Base-by-base conservation (phyloP, 2,113 vertebrate genomes). In the Pseudorasbora parva region DNA sequence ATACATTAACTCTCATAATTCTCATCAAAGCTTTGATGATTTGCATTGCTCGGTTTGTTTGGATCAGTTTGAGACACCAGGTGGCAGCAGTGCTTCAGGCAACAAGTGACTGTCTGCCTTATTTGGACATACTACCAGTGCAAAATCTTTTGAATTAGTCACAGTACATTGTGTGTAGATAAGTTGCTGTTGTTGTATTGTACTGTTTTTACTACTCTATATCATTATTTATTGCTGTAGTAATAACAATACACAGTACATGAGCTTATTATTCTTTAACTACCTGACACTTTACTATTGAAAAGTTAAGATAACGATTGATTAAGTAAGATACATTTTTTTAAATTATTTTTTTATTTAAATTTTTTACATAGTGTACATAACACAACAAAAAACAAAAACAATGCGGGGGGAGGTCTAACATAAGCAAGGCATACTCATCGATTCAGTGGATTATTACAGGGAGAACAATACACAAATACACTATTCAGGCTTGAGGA, bases 51-150 rank as follows among this genome's bases (percentile, higher is more conserved):
- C 11, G 4, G 1, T 43, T 71, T 41, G 37, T 43, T 41, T 43
- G 23, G 15, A n/a, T 51, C 2, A 56, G 27, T 68, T 81, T 19
- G 7, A 27, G 33, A 41, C 87, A 81, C 30, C 66, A 84, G 87
- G 62, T 82, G 84, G 77, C 81, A 85, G 77, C 59, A 77, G 27
- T 72, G 66, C 27, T 23, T 82, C 25, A 73, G 7, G 60, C 33
- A 71, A 81, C 14, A 17, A 57, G 12, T n/a, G 1, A 30, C 4
- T 4, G 7, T 82, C 23, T 59, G 8, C 59, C n/a, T 33, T 14
- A n/a, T 54, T 60, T 69, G 51, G 7, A 43, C n/a, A n/a, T 5
- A 37, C 37, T 37, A n/a, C 23, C 57, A 33, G 30, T 41, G 21
- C 6, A 69, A 14, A 25, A 54, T 41, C 5, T 56, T 7, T 33